These are phyloP conservation scores for Pseudolycoriella hygida DNA, from an alignment of 2,888 invertebrate species.

Conservation along the genomic window DNA sequence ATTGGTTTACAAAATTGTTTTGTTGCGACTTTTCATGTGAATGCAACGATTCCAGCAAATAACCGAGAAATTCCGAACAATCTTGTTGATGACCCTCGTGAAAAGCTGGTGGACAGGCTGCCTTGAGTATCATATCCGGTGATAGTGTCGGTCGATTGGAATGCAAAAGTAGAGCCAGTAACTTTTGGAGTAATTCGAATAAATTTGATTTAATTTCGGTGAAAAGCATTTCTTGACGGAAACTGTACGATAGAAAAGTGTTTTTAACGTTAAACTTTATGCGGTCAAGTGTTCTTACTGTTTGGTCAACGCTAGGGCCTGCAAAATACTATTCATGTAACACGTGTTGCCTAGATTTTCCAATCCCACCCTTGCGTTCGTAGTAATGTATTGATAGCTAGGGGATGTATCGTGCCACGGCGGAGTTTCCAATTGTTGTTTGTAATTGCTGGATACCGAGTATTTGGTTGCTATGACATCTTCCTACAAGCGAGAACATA, in stretches of 20 bases:
- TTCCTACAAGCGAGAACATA: too few relatives aligned
- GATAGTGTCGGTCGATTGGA: slow-evolving; percentile 47
- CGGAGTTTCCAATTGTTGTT: too few relatives aligned
- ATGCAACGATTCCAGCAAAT: slow-evolving; percentile 37
- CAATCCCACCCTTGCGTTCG: slow-evolving; percentile 36
- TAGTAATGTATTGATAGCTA: too few relatives aligned
- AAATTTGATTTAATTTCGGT: slow-evolving; percentile 35
- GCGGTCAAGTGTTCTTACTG: slow-evolving; percentile 32
- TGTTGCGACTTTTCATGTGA: slow-evolving; percentile 42
- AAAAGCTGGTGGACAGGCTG: slow-evolving; percentile 62
- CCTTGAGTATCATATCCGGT: slow-evolving; percentile 50
- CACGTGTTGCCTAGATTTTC: slow-evolving; percentile 76
- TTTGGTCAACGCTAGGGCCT: slow-evolving; percentile 66
- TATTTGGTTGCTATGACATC: too few relatives aligned
- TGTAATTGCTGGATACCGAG: too few relatives aligned
- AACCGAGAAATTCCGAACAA: slow-evolving; percentile 72
- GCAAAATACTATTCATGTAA: slow-evolving; percentile 76
- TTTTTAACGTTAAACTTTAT: background rate
- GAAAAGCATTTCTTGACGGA: slow-evolving; percentile 47
- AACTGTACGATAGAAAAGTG: slow-evolving; percentile 26
- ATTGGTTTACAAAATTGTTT: background rate
- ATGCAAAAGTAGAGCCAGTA: slow-evolving; percentile 56
- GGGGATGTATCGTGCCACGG: too few relatives aligned
- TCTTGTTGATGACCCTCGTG: slow-evolving; percentile 66
- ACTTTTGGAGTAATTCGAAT: slow-evolving; percentile 47